Conservation (phyloP, 2,113 vertebrate species). For the Gila orcuttii region DNA sequence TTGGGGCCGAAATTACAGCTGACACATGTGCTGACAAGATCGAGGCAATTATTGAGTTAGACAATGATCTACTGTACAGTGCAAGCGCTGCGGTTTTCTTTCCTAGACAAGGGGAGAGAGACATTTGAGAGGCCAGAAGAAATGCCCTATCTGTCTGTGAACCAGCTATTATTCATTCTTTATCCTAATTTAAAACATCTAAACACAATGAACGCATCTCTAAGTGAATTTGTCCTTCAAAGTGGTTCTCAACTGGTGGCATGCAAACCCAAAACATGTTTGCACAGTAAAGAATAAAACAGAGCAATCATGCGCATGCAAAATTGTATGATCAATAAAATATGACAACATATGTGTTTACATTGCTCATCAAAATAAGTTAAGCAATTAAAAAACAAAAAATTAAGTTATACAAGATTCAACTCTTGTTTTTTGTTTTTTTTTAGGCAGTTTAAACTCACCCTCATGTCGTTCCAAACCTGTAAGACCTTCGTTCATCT, state of each 20-base stretch:
- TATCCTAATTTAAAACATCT: not conserved
- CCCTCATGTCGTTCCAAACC: too few relatives aligned
- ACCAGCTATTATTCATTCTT: not conserved
- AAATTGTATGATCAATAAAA: too few relatives aligned
- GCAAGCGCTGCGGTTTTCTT: constrained; percentile 21
- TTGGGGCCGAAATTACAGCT: constrained; percentile 51
- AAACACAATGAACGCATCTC: not conserved
- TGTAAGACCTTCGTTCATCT: too few relatives aligned
- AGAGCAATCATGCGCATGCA: not conserved
- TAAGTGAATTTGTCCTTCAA: not conserved
- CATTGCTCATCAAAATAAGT: too few relatives aligned
- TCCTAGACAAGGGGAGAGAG: constrained; percentile 14
- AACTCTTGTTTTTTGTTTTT: too few relatives aligned
- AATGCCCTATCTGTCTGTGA: not conserved
- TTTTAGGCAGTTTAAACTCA: too few relatives aligned
- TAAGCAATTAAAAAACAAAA: too few relatives aligned
- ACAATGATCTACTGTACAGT: constrained; percentile 49
- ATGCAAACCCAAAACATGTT: not conserved
- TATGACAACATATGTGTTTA: too few relatives aligned
- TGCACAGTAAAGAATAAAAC: not conserved
- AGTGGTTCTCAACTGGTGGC: not conserved
- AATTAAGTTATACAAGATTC: too few relatives aligned
- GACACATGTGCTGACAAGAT: constrained; percentile 56
- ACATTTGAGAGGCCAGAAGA: not conserved
- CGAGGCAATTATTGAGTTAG: constrained; percentile 54